Evolutionary conservation across 2,113 vertebrate genomes (phyloP).

Genomic region (Dasypus novemcinctus): DNA sequence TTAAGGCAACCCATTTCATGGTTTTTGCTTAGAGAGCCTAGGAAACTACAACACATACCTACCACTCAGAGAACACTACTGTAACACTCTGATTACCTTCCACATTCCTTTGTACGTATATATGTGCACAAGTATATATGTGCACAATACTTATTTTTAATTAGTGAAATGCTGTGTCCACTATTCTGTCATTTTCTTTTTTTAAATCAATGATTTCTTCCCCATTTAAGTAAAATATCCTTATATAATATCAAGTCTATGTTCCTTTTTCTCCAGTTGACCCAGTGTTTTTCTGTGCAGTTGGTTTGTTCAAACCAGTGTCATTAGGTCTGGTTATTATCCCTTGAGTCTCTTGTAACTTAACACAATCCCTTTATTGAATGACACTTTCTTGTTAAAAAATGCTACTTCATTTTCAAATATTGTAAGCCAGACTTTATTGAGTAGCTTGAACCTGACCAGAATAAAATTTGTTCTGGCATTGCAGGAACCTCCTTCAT

Average conservation of each 20-base stretch:
- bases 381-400: slow-evolving; percentile 27
- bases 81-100: neutral
- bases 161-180: neutral
- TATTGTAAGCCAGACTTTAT: slow-evolving; percentile 74
- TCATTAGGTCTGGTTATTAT: slow-evolving; percentile 16
- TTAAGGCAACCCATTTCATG: too few species aligned
- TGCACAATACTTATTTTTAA: slow-evolving; percentile 41
- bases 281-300: slow-evolving; percentile 11
- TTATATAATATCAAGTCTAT: neutral
- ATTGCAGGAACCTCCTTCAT: slow-evolving; percentile 68
- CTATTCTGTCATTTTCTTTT: neutral
- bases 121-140: neutral
- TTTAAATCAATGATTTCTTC: slow-evolving; percentile 30
- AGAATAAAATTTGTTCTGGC: slow-evolving; percentile 77
- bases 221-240: slow-evolving; percentile 10
- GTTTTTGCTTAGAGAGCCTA: too few species aligned
- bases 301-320: neutral
- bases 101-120: neutral
- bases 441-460: slow-evolving; percentile 77
- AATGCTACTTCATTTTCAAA: slow-evolving; percentile 78
- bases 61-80: neutral
- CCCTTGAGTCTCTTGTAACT: slow-evolving; percentile 48
- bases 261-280: neutral
- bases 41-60: neutral
- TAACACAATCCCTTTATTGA: slow-evolving; percentile 7